Percentiles rank a stretch among this genome's conserved stretches.
Evolutionary conservation across 2,113 vertebrate genomes (phyloP).

Genomic region (Colinus virginianus): DNA sequence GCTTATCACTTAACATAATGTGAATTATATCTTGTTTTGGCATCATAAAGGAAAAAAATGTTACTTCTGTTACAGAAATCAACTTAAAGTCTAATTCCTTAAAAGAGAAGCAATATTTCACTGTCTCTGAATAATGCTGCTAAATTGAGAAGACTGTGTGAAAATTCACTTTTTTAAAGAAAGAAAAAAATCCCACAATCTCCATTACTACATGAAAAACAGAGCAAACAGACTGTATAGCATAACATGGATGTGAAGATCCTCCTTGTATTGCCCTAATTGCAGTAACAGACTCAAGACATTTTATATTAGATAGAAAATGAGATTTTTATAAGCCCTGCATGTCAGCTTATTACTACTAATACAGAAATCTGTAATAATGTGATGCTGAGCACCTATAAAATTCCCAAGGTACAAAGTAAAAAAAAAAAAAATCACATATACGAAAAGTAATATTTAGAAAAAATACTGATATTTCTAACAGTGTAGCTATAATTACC

Average conservation of each 20-base stretch:
- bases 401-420: not conserved
- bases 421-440: fast-evolving
- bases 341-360: not conserved
- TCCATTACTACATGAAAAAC: not conserved
- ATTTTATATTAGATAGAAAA: not conserved
- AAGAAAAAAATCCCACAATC: too few relatives aligned
- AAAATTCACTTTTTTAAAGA: not conserved
- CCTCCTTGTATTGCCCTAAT: not conserved
- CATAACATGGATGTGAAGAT: fast-evolving
- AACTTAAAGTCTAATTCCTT: not conserved
- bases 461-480: not conserved
- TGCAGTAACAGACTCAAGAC: not conserved
- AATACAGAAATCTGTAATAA: not conserved
- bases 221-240: not conserved
- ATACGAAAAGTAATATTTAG: not conserved
- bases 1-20: not conserved
- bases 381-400: not conserved
- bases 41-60: not conserved
- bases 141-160: not conserved
- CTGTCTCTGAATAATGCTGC: not conserved
- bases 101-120: not conserved
- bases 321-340: not conserved
- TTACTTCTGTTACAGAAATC: not conserved
- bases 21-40: not conserved
- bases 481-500: not conserved